Evolutionary conservation across 2,113 vertebrate species (phyloP).

Genomic region (Indri indri): DNA sequence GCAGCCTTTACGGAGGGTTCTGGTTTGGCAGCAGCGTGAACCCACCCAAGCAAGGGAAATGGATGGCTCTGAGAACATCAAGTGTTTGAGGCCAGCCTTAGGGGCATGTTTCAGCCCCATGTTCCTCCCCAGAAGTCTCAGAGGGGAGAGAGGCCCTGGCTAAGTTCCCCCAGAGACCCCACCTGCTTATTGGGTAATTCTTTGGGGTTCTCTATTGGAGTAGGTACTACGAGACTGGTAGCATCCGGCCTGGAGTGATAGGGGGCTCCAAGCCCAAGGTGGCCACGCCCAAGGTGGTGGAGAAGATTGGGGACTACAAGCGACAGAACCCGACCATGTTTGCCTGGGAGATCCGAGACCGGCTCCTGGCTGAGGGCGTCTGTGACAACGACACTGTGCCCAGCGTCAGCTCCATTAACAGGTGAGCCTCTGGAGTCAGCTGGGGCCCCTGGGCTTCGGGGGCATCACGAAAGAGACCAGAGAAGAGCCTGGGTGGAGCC

Average conservation of each 20-base stretch:
- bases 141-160: neutral
- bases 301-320: slow-evolving; percentile 94
- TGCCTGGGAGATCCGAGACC: slow-evolving; percentile 94
- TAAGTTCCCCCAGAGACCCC: neutral
- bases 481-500: neutral
- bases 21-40: neutral
- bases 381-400: slow-evolving; percentile 93
- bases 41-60: neutral
- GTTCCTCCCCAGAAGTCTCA: neutral
- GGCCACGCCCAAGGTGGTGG: slow-evolving; percentile 93
- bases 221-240: slow-evolving; percentile 94
- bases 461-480: neutral
- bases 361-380: slow-evolving; percentile 91
- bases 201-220: slow-evolving; percentile 82
- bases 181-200: slow-evolving; percentile 76
- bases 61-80: neutral
- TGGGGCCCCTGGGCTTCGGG: neutral
- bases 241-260: slow-evolving; percentile 93
- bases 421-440: slow-evolving; percentile 75
- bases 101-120: neutral
- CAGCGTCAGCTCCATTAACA: slow-evolving; percentile 95
- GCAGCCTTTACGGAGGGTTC: neutral
- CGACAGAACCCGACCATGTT: slow-evolving; percentile 95
- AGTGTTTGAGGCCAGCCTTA: neutral
- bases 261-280: slow-evolving; percentile 94